A percentile compares a stretch with the other conserved stretches of the same genome.
phyloP scores from a whole-genome alignment of 2,113 vertebrate species.

The Kryptolebias marmoratus region DNA sequence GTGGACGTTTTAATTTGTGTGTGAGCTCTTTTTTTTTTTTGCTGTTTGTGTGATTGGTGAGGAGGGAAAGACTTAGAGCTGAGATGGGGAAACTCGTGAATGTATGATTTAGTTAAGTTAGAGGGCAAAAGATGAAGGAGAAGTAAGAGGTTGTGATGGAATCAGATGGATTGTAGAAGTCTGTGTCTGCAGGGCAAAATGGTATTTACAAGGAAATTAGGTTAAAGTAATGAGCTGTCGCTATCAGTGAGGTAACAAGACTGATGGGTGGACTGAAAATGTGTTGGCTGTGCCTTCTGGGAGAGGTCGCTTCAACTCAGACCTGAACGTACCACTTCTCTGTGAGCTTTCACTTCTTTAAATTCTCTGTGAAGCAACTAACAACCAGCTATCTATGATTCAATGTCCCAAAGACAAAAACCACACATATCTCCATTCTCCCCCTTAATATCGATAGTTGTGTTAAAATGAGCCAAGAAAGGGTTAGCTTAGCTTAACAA shows the following conservation, averaged over 20 bases:
- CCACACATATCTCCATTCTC: too few relatives aligned
- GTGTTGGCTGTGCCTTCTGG: neutral
- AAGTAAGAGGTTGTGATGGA: constrained; percentile 11
- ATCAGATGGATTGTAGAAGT: neutral
- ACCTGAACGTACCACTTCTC: neutral
- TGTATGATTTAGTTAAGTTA: constrained; percentile 42
- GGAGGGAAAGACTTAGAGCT: constrained; percentile 20
- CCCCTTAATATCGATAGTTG: too few relatives aligned
- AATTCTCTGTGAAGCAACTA: neutral
- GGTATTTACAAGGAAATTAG: constrained; percentile 43
- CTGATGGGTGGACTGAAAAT: constrained; percentile 1
- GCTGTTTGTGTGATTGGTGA: constrained; percentile 41
- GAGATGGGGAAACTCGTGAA: constrained; percentile 40
- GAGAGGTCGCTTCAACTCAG: neutral
- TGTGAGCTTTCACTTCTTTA: constrained; percentile 1
- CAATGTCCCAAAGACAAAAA: too few relatives aligned
- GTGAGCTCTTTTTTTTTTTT: constrained; percentile 25
- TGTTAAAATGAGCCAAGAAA: too few relatives aligned
- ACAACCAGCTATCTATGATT: neutral
- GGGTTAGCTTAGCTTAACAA: too few relatives aligned
- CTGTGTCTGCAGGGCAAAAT: constrained; percentile 5
- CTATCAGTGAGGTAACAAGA: constrained; percentile 8
- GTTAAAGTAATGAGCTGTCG: constrained; percentile 39
- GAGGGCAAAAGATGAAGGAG: constrained; percentile 27
- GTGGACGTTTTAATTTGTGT: constrained; percentile 9